phyloP scores from a whole-genome alignment of 2,888 invertebrate genomes.

The Ophion costatus region DNA sequence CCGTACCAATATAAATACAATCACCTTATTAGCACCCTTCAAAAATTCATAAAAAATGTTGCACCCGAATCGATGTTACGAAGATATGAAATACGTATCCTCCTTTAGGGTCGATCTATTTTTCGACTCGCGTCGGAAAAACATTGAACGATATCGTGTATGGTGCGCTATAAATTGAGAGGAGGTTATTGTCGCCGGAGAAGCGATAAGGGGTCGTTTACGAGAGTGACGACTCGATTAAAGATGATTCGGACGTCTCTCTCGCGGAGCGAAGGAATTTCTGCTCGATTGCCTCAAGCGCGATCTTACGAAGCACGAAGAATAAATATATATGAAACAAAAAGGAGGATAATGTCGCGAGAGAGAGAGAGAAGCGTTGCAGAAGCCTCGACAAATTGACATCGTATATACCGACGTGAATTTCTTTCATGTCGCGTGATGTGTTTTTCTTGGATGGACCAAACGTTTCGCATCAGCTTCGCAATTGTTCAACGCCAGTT shows the following conservation, averaged over 20 bases:
- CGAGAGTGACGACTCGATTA: constrained; percentile 53
- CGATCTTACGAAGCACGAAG: constrained; percentile 20
- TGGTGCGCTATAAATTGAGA: constrained; percentile 31
- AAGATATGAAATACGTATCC: constrained; percentile 14
- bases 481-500: background rate
- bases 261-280: constrained; percentile 49
- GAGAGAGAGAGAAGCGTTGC: background rate
- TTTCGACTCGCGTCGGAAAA: background rate
- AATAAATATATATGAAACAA: constrained; percentile 8
- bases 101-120: constrained; percentile 6
- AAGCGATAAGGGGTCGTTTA: constrained; percentile 34
- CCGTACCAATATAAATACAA: background rate
- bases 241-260: constrained; percentile 38
- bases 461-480: constrained; percentile 4
- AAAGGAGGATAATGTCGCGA: background rate
- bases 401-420: constrained; percentile 17
- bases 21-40: background rate
- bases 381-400: constrained; percentile 19
- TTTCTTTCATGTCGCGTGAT: background rate
- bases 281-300: constrained; percentile 40
- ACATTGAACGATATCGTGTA: constrained; percentile 19
- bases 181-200: constrained; percentile 36
- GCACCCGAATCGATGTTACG: constrained; percentile 28
- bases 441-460: background rate
- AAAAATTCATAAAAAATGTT: constrained; percentile 12